Evolutionary conservation across 2,888 invertebrate genomes (phyloP).

Genomic region (Lithophane ornitopus): DNA sequence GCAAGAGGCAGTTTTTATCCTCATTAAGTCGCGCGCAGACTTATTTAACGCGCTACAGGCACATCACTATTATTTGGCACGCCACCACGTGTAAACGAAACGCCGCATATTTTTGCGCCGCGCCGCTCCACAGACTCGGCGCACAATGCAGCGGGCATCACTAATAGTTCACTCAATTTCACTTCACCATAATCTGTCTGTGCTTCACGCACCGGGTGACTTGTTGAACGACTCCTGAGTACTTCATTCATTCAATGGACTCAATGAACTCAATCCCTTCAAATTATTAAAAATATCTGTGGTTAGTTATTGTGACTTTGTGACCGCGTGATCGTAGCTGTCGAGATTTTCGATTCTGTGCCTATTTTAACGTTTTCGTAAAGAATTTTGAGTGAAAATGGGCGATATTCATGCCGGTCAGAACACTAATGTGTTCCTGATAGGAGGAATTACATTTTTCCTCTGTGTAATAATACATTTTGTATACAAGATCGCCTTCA

Average conservation of each 20-base stretch:
- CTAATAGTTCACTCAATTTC: no score
- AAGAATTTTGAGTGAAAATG: constrained; percentile 86
- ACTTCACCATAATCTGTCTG: no score
- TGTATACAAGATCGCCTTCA: constrained; percentile 82
- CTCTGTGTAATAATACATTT: constrained; percentile 83
- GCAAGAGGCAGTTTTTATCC: no score
- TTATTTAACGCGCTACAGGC: no score
- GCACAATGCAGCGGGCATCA: no score
- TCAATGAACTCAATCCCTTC: constrained; percentile 58
- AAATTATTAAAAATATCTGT: constrained; percentile 68
- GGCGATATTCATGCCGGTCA: constrained; percentile 83
- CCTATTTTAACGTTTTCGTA: constrained; percentile 68
- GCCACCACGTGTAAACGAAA: no score
- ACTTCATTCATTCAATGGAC: constrained; percentile 56
- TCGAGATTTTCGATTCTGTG: constrained; percentile 71
- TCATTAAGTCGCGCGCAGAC: no score
- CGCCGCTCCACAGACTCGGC: no score
- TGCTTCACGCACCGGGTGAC: constrained; percentile 1
- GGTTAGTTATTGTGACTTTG: constrained; percentile 74
- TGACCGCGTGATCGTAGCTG: constrained; percentile 83
- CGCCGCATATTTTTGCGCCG: no score
- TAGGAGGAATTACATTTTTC: constrained; percentile 79
- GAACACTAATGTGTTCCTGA: constrained; percentile 76
- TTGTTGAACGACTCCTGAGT: constrained; percentile 22
- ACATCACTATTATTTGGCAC: no score